These are phyloP conservation scores for Chiloscyllium punctatum DNA, from an alignment of 2,797 vertebrate species.

Conservation along the genomic window DNA sequence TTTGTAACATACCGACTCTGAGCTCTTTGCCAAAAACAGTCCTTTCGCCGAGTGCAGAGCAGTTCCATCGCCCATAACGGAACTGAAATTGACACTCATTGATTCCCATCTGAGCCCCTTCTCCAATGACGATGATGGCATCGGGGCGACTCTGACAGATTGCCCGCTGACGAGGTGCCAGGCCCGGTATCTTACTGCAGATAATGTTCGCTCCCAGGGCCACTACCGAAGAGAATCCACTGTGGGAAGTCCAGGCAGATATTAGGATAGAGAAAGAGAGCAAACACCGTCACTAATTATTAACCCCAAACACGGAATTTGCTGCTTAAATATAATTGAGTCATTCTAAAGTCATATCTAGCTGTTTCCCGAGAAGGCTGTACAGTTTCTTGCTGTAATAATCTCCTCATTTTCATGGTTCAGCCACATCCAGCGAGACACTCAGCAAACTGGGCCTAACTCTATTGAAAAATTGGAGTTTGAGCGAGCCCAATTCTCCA, in stretches of 20 bases:
- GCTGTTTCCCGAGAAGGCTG: not conserved
- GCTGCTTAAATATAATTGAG: not conserved
- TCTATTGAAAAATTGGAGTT: not conserved
- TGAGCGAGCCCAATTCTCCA: not conserved
- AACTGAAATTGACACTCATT: conserved; percentile 97
- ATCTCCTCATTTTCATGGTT: not conserved
- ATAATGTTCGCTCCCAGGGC: conserved; percentile 94
- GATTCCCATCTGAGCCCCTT: conserved; percentile 94
- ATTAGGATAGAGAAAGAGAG: conserved; percentile 45
- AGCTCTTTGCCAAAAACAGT: conserved; percentile 96
- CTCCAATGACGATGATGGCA: conserved; percentile 94
- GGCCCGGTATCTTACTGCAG: conserved; percentile 94
- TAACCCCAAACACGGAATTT: not conserved
- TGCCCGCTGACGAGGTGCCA: conserved; percentile 88
- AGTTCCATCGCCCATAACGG: conserved; percentile 92
- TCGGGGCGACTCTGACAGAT: conserved; percentile 97
- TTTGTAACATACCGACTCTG: conserved; percentile 81
- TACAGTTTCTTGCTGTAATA: not conserved
- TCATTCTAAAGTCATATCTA: not conserved
- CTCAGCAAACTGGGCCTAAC: not conserved
- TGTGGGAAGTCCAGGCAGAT: conserved; percentile 46
- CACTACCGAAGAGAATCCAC: conserved; percentile 89
- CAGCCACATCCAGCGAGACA: not conserved
- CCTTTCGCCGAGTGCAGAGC: conserved; percentile 88
- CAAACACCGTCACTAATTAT: not conserved